Evolutionary conservation across 2,797 vertebrate species (phyloP).

Genomic region (Odontamblyopus rebecca): DNA sequence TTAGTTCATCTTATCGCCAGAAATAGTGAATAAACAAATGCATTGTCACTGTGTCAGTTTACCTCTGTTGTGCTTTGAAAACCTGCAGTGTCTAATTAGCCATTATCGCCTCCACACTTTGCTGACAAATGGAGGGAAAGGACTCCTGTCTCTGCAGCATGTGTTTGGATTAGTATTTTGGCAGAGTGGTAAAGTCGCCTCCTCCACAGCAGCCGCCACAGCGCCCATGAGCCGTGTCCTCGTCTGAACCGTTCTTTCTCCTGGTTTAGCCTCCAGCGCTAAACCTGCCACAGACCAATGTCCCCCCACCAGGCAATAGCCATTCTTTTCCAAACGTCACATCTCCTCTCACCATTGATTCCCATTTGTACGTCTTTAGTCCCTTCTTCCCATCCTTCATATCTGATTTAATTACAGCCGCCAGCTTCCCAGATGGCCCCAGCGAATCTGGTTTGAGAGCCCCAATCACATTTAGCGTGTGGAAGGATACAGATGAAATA

Average conservation of each 20-base stretch:
- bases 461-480: constrained; percentile 52
- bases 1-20: not conserved
- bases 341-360: constrained; percentile 11
- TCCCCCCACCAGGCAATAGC: constrained; percentile 7
- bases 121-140: constrained; percentile 23
- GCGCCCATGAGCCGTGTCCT: constrained; percentile 19
- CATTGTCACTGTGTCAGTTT: constrained; percentile 20
- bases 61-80: constrained; percentile 13
- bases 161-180: constrained; percentile 50
- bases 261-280: constrained; percentile 23
- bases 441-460: constrained; percentile 48
- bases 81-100: constrained; percentile 23
- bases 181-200: constrained; percentile 26
- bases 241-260: constrained; percentile 30
- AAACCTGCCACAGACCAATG: constrained; percentile 19
- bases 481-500: constrained; percentile 53
- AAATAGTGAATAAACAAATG: not conserved
- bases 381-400: constrained; percentile 32
- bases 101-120: not conserved
- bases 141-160: constrained; percentile 25
- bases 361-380: constrained; percentile 9
- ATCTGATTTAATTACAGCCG: constrained; percentile 68
- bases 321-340: constrained; percentile 8
- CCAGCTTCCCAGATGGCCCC: constrained; percentile 68
- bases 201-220: constrained; percentile 40